Conservation (phyloP, 2,797 vertebrate species). For the Poeciliopsis infans region DNA sequence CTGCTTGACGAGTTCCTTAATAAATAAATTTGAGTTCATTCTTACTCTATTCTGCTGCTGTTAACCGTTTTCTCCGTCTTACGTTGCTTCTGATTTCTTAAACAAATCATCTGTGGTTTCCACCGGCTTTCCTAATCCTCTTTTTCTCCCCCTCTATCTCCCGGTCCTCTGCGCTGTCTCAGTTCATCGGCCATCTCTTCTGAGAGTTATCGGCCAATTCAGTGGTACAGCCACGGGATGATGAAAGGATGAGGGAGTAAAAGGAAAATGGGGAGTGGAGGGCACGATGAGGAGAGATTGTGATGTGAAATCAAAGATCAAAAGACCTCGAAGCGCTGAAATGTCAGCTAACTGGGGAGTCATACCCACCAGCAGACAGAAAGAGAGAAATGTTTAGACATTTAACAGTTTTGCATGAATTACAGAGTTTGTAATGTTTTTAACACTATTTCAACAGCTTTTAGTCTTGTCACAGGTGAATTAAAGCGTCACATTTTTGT, state of each 20-base stretch:
- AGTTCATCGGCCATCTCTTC: conserved; percentile 71
- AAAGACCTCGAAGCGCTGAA: conserved; percentile 66
- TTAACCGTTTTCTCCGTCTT: background rate
- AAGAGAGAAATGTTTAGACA: conserved; percentile 11
- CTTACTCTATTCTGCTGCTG: background rate
- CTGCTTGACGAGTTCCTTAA: background rate
- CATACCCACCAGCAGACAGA: conserved; percentile 27
- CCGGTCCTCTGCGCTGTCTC: conserved; percentile 37
- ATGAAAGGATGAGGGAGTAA: conserved; percentile 67
- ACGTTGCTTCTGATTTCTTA: background rate
- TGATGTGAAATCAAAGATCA: conserved; percentile 71
- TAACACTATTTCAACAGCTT: background rate
- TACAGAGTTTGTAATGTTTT: conserved; percentile 5
- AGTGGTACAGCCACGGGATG: conserved; percentile 47
- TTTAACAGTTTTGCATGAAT: conserved; percentile 20
- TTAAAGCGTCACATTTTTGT: background rate
- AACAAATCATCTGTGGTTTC: conserved; percentile 21
- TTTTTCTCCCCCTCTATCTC: conserved; percentile 7
- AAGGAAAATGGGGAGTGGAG: conserved; percentile 31
- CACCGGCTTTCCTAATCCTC: conserved; percentile 29
- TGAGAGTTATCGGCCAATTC: conserved; percentile 56
- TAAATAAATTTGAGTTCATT: conserved; percentile 7
- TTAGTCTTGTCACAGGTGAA: background rate
- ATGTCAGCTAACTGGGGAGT: conserved; percentile 62
- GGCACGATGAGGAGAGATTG: conserved; percentile 62